Conservation (phyloP, 2,888 invertebrate species). For the Drosophila acutilabella region DNA sequence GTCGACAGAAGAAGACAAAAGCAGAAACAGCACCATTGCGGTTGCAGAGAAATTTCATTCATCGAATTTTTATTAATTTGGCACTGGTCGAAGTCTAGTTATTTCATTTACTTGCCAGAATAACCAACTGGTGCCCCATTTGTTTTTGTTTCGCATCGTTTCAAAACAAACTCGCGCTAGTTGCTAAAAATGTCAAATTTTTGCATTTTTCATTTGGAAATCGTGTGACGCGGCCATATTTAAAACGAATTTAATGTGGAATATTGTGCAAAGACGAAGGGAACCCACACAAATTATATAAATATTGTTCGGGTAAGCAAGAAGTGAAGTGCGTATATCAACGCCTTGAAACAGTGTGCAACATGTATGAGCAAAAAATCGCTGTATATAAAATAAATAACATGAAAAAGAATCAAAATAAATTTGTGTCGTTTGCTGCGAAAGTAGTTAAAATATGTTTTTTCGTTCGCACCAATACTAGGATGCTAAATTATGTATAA, state of each 20-base stretch:
- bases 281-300: slow-evolving; percentile 69
- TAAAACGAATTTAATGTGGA: slow-evolving; percentile 61
- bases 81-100: slow-evolving; percentile 77
- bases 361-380: slow-evolving; percentile 37
- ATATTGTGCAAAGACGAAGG: slow-evolving; percentile 41
- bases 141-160: slow-evolving; percentile 69
- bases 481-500: slow-evolving; percentile 74
- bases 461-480: slow-evolving; percentile 77
- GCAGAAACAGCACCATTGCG: slow-evolving; percentile 62
- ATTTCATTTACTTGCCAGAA: slow-evolving; percentile 80
- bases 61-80: slow-evolving; percentile 74
- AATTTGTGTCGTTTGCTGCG: slow-evolving; percentile 48
- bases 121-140: slow-evolving; percentile 72
- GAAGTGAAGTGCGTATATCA: slow-evolving; percentile 13
- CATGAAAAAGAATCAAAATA: slow-evolving; percentile 31
- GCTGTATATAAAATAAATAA: not conserved
- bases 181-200: slow-evolving; percentile 64
- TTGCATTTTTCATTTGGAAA: slow-evolving; percentile 42
- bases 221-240: slow-evolving; percentile 79
- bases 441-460: slow-evolving; percentile 69
- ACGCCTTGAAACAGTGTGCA: slow-evolving; percentile 29
- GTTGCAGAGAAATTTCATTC: slow-evolving; percentile 71
- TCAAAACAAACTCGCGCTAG: slow-evolving; percentile 50
- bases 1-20: slow-evolving; percentile 82
- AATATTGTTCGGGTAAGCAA: slow-evolving; percentile 62